Conservation (phyloP, 2,888 invertebrate species). For the Perdita meconis region DNA sequence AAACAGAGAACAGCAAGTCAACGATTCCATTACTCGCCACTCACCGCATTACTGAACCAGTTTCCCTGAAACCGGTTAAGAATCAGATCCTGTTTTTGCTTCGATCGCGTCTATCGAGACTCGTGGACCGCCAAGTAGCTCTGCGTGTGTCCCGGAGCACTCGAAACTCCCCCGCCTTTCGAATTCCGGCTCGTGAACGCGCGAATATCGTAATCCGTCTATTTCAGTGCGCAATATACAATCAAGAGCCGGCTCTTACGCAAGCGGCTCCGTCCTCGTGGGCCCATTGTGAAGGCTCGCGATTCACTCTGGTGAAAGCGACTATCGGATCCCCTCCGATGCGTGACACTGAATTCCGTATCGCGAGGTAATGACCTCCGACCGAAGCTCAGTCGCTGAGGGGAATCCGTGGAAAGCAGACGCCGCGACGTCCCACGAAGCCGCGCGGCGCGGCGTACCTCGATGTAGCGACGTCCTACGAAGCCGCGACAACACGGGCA, state of each 20-base stretch:
- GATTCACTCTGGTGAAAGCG: slow-evolving; percentile 45
- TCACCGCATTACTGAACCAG: slow-evolving; percentile 13
- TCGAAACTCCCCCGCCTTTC: slow-evolving; percentile 44
- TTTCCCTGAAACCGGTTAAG: slow-evolving; percentile 1
- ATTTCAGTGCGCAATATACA: slow-evolving; percentile 40
- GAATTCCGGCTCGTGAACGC: slow-evolving; percentile 41
- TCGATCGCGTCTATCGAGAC: slow-evolving; percentile 5
- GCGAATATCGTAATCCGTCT: slow-evolving; percentile 53
- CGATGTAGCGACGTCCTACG: neutral
- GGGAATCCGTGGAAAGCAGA: slow-evolving; percentile 18
- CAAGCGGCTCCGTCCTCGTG: slow-evolving; percentile 45
- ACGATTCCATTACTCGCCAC: too few species aligned
- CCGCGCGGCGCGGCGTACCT: too few species aligned
- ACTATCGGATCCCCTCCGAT: neutral
- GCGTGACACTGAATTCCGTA: slow-evolving; percentile 51
- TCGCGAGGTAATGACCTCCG: slow-evolving; percentile 57
- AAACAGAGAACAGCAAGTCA: too few species aligned
- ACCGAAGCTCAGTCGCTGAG: slow-evolving; percentile 28
- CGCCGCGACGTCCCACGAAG: slow-evolving; percentile 15
- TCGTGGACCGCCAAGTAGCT: slow-evolving; percentile 14
- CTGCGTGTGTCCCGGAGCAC: neutral
- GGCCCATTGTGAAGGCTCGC: slow-evolving; percentile 21
- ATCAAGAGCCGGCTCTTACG: slow-evolving; percentile 33
- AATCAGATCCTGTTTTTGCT: neutral
- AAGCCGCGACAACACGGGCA: too few species aligned